These are phyloP conservation scores for Pelodiscus sinensis DNA, from an alignment of 2,113 vertebrate genomes.

Conservation along the genomic window DNA sequence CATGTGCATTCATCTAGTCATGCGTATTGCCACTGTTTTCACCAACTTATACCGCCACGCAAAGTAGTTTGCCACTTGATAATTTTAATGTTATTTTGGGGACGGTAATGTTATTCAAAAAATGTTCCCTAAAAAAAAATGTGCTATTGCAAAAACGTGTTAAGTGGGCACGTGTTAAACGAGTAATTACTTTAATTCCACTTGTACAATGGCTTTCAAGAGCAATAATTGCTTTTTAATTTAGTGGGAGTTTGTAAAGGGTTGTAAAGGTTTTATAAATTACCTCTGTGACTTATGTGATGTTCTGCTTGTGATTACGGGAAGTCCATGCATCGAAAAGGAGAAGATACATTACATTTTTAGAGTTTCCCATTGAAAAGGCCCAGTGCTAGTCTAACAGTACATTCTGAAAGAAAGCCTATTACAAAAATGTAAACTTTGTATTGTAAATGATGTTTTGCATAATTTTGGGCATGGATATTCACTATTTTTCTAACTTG, in stretches of 20 bases:
- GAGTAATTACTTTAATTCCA: not conserved
- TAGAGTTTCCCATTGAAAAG: not conserved
- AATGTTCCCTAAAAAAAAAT: too few species aligned
- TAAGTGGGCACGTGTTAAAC: too few species aligned
- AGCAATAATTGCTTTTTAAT: not conserved
- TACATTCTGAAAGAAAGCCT: not conserved
- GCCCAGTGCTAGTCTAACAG: not conserved
- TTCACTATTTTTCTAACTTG: not conserved
- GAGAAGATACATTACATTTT: not conserved
- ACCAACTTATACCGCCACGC: too few species aligned
- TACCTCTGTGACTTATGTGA: not conserved
- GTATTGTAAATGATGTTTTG: not conserved
- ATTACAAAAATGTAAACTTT: not conserved
- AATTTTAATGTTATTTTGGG: too few species aligned
- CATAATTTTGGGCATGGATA: not conserved
- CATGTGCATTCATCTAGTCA: too few species aligned
- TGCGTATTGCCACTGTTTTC: too few species aligned
- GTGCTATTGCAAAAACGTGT: too few species aligned
- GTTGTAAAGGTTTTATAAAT: not conserved
- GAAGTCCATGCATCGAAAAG: not conserved
- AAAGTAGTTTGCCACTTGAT: too few species aligned
- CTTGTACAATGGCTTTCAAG: not conserved
- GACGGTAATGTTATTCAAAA: too few species aligned
- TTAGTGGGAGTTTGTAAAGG: not conserved
- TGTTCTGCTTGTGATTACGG: not conserved